Evolutionary conservation across 1,140 invertebrate species (phyloP).

Genomic region (Pseudomyrmex cubaensis): DNA sequence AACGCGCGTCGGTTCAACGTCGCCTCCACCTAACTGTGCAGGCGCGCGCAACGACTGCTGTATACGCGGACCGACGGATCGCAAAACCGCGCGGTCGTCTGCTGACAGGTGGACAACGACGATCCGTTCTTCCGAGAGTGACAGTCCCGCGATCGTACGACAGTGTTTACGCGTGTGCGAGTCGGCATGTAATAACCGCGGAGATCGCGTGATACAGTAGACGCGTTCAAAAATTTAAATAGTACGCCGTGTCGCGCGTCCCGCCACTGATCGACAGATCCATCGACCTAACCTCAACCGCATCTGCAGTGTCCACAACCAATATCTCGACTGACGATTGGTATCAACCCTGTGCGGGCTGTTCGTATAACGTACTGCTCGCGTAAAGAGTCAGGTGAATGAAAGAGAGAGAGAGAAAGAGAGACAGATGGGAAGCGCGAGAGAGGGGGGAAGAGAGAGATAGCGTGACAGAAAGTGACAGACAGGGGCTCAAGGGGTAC

Average conservation of each 20-base stretch:
- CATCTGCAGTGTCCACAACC: constrained; percentile 61
- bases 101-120: constrained; percentile 31
- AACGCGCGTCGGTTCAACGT: constrained; percentile 70
- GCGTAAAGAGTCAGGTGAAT: constrained; percentile 76
- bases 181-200: background rate
- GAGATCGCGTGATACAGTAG: background rate
- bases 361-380: constrained; percentile 65
- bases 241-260: constrained; percentile 53
- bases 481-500: constrained; percentile 11
- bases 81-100: constrained; percentile 62
- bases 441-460: background rate
- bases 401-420: constrained; percentile 36
- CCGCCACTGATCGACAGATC: constrained; percentile 72
- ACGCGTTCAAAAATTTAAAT: constrained; percentile 74
- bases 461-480: constrained; percentile 42
- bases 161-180: constrained; percentile 33
- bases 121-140: background rate
- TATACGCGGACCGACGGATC: constrained; percentile 12
- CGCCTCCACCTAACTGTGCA: constrained; percentile 79
- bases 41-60: constrained; percentile 54
- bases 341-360: constrained; percentile 62
- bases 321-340: constrained; percentile 72
- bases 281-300: constrained; percentile 80
- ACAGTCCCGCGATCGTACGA: constrained; percentile 16
- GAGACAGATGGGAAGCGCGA: background rate